Evolutionary conservation across 2,113 vertebrate species (phyloP).

Genomic region (Agelaius tricolor): DNA sequence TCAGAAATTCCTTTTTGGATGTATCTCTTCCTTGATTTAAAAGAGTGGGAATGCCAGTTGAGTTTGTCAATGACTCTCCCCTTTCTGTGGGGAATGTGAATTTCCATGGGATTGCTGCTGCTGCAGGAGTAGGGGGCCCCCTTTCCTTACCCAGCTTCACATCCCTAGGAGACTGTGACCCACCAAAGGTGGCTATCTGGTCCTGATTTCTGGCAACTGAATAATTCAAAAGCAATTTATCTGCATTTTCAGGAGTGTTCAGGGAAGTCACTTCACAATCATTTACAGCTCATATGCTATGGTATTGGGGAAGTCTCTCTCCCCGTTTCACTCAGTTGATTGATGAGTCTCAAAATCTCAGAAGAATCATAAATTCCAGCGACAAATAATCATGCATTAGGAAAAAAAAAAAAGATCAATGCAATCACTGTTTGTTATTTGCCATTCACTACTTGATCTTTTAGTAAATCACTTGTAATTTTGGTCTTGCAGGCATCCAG

Average conservation of each 20-base stretch:
- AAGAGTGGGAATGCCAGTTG: not conserved
- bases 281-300: not conserved
- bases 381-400: conserved; percentile 20
- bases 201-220: not conserved
- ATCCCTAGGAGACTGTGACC: not conserved
- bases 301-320: not conserved
- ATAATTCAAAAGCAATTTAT: conserved; percentile 24
- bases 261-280: not conserved
- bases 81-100: not conserved
- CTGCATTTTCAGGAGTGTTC: conserved; percentile 15
- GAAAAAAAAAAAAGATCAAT: not conserved
- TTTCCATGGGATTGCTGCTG: not conserved
- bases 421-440: not conserved
- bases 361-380: conserved; percentile 24
- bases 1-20: not conserved
- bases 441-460: not conserved
- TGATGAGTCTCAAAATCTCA: conserved; percentile 32
- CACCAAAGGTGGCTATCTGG: not conserved
- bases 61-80: not conserved
- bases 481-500: not conserved
- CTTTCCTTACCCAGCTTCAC: not conserved
- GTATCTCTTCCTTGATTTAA: not conserved
- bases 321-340: not conserved
- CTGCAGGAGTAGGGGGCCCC: not conserved
- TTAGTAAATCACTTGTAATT: not conserved